Conservation (phyloP, 2,113 vertebrate genomes). For the Pristiophorus japonicus region DNA sequence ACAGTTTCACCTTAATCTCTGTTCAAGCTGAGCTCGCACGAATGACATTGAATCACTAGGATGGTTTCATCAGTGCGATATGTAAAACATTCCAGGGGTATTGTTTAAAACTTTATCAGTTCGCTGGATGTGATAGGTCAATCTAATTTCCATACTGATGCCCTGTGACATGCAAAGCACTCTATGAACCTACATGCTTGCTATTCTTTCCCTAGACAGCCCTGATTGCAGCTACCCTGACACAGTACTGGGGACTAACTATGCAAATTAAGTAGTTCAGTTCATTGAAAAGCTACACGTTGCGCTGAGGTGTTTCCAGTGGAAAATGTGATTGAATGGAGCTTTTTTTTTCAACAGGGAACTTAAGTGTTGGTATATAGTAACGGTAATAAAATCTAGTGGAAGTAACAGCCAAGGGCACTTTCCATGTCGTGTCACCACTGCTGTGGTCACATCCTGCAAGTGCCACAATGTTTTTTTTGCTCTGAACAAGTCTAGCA, state of each 20-base stretch:
- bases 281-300: background rate
- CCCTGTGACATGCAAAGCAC: constrained; percentile 9
- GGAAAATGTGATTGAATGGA: constrained; percentile 37
- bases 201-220: background rate
- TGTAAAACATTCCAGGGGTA: constrained; percentile 5
- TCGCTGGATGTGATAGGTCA: background rate
- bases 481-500: background rate
- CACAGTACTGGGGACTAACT: background rate
- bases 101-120: background rate
- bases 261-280: constrained; percentile 15
- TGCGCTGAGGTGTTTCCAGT: background rate
- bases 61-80: background rate
- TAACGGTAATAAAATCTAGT: constrained; percentile 33
- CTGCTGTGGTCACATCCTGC: constrained; percentile 34
- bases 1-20: background rate
- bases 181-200: background rate
- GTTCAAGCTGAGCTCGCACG: background rate
- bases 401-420: constrained; percentile 33
- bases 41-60: background rate
- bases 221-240: background rate
- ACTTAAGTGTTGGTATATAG: background rate
- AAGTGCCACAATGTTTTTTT: constrained; percentile 21
- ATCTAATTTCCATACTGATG: constrained; percentile 12
- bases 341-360: background rate
- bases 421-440: constrained; percentile 26